Evolutionary conservation across 2,113 vertebrate species (phyloP).

Genomic region (Anthoscopus minutus): DNA sequence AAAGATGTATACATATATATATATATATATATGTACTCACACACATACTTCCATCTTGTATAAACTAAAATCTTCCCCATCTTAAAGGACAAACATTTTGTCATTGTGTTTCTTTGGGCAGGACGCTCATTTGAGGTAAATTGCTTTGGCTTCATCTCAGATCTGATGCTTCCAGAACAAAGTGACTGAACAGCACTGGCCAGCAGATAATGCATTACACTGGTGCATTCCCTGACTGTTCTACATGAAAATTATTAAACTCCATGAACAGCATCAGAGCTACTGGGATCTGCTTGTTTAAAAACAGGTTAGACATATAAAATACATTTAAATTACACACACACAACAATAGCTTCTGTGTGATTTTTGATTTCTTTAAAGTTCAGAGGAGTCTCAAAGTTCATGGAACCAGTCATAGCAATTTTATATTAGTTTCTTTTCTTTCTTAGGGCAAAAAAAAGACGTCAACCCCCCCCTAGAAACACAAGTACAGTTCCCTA

Average conservation of each 20-base stretch:
- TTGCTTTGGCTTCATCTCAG: neutral
- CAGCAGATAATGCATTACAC: neutral
- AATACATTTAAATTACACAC: neutral
- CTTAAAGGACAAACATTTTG: neutral
- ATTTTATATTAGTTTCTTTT: neutral
- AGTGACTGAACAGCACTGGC: neutral
- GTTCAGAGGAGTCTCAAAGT: neutral
- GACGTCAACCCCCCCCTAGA: neutral
- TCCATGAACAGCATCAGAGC: neutral
- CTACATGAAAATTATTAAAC: neutral
- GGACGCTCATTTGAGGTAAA: neutral
- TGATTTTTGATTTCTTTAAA: neutral
- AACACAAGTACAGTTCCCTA: neutral
- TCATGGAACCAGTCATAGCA: neutral
- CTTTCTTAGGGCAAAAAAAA: neutral
- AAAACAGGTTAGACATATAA: neutral
- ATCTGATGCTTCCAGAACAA: neutral
- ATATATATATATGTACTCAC: too few relatives aligned
- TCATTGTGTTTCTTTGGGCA: neutral
- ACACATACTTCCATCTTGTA: neutral
- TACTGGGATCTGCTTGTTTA: neutral
- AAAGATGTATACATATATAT: neutral
- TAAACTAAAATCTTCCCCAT: neutral
- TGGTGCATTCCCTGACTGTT: neutral
- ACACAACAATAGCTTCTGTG: neutral